Evolutionary conservation across 2,888 invertebrate genomes (phyloP).

Genomic region (Luperina nickerlii): DNA sequence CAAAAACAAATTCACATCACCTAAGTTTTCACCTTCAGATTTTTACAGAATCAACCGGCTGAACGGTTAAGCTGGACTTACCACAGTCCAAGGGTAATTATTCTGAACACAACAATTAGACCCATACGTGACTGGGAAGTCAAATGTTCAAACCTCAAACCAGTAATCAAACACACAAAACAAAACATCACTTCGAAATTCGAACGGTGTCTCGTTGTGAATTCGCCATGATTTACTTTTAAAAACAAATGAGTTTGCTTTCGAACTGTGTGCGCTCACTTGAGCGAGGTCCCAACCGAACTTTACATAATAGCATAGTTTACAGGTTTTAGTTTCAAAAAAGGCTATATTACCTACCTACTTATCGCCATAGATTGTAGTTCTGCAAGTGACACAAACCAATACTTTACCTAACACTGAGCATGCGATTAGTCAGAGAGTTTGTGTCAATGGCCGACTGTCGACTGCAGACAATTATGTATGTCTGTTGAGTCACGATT

Average conservation of each 20-base stretch:
- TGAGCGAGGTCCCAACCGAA: background rate
- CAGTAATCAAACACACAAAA: too few relatives aligned
- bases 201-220: background rate
- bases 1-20: too few relatives aligned
- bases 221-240: background rate
- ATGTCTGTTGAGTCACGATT: slow-evolving; percentile 19
- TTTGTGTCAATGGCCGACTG: slow-evolving; percentile 29
- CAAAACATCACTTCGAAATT: background rate
- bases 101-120: background rate
- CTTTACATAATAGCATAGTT: background rate
- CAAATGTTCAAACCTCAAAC: too few relatives aligned
- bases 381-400: slow-evolving; percentile 21
- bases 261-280: background rate
- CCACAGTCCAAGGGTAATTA: background rate
- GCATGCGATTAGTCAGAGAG: slow-evolving; percentile 27
- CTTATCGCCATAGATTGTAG: background rate
- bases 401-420: slow-evolving; percentile 37
- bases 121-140: background rate
- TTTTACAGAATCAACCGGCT: too few relatives aligned
- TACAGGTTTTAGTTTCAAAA: background rate
- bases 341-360: background rate
- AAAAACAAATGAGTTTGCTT: slow-evolving; percentile 12
- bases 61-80: background rate
- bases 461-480: slow-evolving; percentile 34
- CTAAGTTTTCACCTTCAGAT: too few relatives aligned